A percentile compares a stretch with the other conserved stretches of the same genome.
These are phyloP conservation scores for Periparus ater DNA, from an alignment of 2,797 vertebrate genomes.

Conservation along the genomic window DNA sequence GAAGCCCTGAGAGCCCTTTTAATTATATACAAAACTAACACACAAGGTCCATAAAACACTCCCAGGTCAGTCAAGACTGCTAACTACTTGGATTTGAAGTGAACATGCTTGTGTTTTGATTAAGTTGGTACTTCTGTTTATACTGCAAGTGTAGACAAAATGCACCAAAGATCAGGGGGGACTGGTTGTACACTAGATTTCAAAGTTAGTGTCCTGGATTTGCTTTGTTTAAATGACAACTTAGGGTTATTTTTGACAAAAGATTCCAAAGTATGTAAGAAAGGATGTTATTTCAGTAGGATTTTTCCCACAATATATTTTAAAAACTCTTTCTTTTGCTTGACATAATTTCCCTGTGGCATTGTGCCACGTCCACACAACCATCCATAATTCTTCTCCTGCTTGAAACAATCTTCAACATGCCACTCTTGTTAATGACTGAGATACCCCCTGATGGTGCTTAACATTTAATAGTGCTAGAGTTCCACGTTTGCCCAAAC, in stretches of 20 bases:
- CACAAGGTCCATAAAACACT: slow-evolving; percentile 25
- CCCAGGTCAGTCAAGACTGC: slow-evolving; percentile 17
- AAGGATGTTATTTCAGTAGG: slow-evolving; percentile 5
- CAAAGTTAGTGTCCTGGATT: not conserved
- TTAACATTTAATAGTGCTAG: slow-evolving; percentile 92
- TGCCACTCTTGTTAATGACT: slow-evolving; percentile 88
- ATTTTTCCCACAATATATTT: slow-evolving; percentile 60
- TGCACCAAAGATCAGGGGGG: not conserved
- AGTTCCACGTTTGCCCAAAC: slow-evolving; percentile 87
- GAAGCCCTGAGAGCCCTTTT: slow-evolving; percentile 28
- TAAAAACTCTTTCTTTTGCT: slow-evolving; percentile 70
- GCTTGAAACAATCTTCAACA: slow-evolving; percentile 81
- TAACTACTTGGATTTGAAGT: not conserved
- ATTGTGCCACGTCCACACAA: slow-evolving; percentile 70
- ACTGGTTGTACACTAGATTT: not conserved
- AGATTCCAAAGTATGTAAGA: not conserved
- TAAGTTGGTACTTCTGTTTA: not conserved
- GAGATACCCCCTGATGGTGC: slow-evolving; percentile 89
- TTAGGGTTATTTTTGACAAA: not conserved
- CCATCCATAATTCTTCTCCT: slow-evolving; percentile 79
- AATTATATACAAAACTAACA: slow-evolving; percentile 59
- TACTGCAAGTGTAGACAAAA: not conserved
- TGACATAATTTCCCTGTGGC: slow-evolving; percentile 79
- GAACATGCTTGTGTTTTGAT: not conserved
- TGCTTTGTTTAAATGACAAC: not conserved